These are phyloP conservation scores for Rhinogobius similis DNA, from an alignment of 2,113 vertebrate genomes.

Conservation along the genomic window DNA sequence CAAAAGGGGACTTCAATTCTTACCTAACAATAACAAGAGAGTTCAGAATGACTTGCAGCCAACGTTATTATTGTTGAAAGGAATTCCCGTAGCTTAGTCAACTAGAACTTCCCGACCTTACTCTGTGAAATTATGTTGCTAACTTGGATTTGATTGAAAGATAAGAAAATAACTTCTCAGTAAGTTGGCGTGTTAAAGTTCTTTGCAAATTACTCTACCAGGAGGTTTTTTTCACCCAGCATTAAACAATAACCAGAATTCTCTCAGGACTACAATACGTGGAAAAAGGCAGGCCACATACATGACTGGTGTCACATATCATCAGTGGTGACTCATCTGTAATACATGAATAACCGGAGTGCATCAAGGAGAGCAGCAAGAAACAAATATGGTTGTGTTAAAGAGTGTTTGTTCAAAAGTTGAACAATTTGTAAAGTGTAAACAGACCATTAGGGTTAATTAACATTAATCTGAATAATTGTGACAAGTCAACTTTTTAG, in stretches of 20 bases:
- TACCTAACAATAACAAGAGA: slow-evolving; percentile 1
- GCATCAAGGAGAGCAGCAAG: slow-evolving; percentile 29
- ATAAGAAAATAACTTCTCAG: not conserved
- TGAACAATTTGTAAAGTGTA: not conserved
- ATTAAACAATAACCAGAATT: slow-evolving; percentile 30
- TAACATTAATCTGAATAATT: no score
- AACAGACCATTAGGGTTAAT: no score
- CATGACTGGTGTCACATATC: slow-evolving; percentile 61
- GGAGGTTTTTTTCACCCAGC: slow-evolving; percentile 18
- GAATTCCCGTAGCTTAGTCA: slow-evolving; percentile 29
- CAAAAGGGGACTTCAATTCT: not conserved
- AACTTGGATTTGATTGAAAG: not conserved
- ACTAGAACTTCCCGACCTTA: slow-evolving; percentile 3
- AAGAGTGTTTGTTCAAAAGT: not conserved
- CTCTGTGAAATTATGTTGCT: not conserved
- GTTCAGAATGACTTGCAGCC: slow-evolving; percentile 22
- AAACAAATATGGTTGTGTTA: not conserved
- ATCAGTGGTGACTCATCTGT: slow-evolving; percentile 63
- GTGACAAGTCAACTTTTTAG: no score
- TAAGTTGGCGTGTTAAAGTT: not conserved
- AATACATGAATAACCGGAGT: slow-evolving; percentile 48
- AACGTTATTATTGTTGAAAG: slow-evolving; percentile 13
- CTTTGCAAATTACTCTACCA: slow-evolving; percentile 34
- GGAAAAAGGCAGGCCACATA: slow-evolving; percentile 38
- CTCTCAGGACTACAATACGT: not conserved